phyloP scores from a whole-genome alignment of 2,888 invertebrate genomes.

The Ischnura elegans region DNA sequence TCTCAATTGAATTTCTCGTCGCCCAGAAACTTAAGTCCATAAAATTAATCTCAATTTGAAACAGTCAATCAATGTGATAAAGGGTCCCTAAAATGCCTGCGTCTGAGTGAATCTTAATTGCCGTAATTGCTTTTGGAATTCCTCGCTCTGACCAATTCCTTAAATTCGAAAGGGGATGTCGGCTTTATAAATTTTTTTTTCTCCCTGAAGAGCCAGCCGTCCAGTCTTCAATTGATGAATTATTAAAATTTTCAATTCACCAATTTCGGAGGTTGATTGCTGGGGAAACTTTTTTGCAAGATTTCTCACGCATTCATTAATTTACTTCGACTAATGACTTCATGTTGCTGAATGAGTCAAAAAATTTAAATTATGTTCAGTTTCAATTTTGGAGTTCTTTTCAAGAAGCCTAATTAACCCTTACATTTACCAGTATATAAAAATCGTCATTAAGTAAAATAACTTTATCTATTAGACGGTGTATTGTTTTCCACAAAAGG shows the following conservation, averaged over 20 bases:
- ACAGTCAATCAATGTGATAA: slow-evolving; percentile 24
- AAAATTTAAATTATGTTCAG: no score
- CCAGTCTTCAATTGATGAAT: not conserved
- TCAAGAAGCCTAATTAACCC: no score
- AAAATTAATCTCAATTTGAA: slow-evolving; percentile 26
- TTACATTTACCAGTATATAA: no score
- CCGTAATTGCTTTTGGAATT: not conserved
- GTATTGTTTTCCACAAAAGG: no score
- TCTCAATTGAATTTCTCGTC: not conserved
- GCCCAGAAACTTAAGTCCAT: not conserved
- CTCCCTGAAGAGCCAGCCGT: not conserved
- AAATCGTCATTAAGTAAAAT: no score
- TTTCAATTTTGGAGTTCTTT: no score
- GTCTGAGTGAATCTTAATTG: not conserved
- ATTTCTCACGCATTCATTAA: no score
- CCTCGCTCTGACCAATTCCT: not conserved
- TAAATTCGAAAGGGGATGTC: no score
- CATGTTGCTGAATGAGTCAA: no score
- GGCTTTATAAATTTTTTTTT: not conserved
- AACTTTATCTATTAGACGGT: no score
- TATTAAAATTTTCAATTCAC: not conserved
- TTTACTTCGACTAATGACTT: no score
- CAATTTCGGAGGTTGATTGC: not conserved
- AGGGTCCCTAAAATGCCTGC: not conserved
- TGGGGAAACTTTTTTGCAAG: not conserved